Conservation (phyloP, 1,140 invertebrate species). For the Oscheius sp. region DNA sequence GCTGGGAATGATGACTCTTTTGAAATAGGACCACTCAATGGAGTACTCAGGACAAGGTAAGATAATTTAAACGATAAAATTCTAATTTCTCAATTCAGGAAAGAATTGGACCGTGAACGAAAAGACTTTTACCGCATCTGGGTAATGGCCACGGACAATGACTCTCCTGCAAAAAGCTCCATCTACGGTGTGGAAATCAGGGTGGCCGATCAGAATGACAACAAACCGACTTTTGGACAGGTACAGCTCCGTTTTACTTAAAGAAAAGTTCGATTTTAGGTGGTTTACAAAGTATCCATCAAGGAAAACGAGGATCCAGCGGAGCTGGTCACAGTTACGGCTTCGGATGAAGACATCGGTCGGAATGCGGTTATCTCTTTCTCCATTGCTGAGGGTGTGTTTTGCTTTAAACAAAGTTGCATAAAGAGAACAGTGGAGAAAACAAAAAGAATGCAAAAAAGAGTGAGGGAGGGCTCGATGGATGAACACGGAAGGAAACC, state of each 20-base stretch:
- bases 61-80: not conserved
- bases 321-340: conserved; percentile 73
- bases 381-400: conserved; percentile 68
- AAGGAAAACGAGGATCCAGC: conserved; percentile 81
- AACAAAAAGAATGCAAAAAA: not conserved
- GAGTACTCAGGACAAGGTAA: not conserved
- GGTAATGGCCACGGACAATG: conserved; percentile 83
- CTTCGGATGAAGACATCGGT: conserved; percentile 80
- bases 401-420: conserved; percentile 72
- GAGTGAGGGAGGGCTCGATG: too few species aligned
- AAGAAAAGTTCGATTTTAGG: conserved; percentile 52
- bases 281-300: conserved; percentile 79
- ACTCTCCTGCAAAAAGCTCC: conserved; percentile 75
- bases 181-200: conserved; percentile 66
- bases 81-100: conserved; percentile 1
- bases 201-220: conserved; percentile 76
- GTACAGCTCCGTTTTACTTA: not conserved
- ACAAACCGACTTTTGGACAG: conserved; percentile 77
- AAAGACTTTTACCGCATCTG: conserved; percentile 79
- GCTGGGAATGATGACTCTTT: not conserved
- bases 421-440: not conserved
- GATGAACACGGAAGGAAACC: too few species aligned
- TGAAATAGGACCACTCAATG: not conserved
- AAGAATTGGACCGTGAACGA: conserved; percentile 80
- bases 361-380: conserved; percentile 81